Evolutionary conservation across 2,888 invertebrate species (phyloP), one percentile per base, ranked within the genome.

Genomic region (Spilarctia lutea): DNA sequence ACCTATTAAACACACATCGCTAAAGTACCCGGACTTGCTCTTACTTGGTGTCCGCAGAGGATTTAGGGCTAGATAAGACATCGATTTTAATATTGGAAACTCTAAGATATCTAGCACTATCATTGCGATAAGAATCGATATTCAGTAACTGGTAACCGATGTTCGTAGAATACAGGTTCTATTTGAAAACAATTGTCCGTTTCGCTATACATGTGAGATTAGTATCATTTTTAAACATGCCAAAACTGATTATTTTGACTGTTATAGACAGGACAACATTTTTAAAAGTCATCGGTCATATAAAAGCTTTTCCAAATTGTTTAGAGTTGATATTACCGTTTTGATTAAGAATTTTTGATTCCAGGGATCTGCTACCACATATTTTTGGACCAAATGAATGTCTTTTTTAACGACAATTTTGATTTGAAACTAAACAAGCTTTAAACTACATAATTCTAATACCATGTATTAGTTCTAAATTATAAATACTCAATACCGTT

Each of bases 1-100:
- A 73, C 48, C 74, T 71, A 74, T 75, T 71, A 75, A 68, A 72
- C 68, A 71, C 71, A 75, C 68, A 75, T 68, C 63, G 65, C 71
- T 52, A 72, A 52, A 65, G 71, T 48, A 72, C 39, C 30, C 48
- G 33, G 71, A 75, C 68, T 68, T 68, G 71, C 68, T 75, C 75
- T 60, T 68, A 75, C 68, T 71, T 45, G n/a, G 24, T 2, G 3
- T 10, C 35, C 39, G 48, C 33, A 45, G 68, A 75, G 3, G 27
- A 33, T 24, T 63, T 48, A 7, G 1, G 24, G 16, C 74, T 74
- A 39, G 74, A 74, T 56, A 11, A 45, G 71, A 63, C 67, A 39
- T 60, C 63, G 4, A 20, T 33, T 30, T 68, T 2, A 60, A 27
- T 27, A 16, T 16, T 60, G n/a, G 10, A 63, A 18, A 63, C 30